Evolutionary conservation across 2,888 invertebrate genomes (phyloP).

Genomic region (Synergus itoensis): DNA sequence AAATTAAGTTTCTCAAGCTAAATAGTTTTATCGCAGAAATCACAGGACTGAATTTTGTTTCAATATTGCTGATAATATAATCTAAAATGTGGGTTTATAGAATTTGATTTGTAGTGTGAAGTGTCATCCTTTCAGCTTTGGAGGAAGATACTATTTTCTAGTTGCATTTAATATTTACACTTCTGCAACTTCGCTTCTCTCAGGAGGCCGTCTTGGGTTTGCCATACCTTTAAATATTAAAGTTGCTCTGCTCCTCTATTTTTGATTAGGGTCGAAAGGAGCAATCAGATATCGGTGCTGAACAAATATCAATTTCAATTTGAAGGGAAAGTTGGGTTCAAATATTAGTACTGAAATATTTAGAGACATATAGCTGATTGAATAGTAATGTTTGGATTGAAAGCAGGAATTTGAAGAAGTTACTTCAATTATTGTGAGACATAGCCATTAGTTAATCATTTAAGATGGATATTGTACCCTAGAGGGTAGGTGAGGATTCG

Average conservation of each 20-base stretch:
- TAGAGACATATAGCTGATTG: too few species aligned
- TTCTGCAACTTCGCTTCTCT: not conserved
- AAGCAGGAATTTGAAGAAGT: not conserved
- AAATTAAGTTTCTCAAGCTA: not conserved
- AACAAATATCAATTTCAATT: not conserved
- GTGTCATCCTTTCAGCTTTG: not conserved
- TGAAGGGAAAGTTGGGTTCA: not conserved
- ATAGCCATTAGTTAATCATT: constrained; percentile 3
- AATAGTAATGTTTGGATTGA: not conserved
- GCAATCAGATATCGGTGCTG: constrained; percentile 2
- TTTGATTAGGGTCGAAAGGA: constrained; percentile 18
- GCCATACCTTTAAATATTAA: constrained; percentile 30
- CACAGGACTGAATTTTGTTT: too few species aligned
- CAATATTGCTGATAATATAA: not conserved
- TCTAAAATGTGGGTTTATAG: not conserved
- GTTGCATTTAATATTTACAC: constrained; percentile 14
- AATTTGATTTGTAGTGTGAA: not conserved
- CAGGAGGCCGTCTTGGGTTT: constrained; percentile 23
- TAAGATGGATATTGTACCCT: constrained; percentile 14
- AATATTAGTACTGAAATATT: not conserved
- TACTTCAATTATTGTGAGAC: not conserved
- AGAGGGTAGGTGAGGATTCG: constrained; percentile 29
- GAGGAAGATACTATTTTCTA: constrained; percentile 6
- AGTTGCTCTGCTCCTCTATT: not conserved
- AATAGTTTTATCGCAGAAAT: not conserved